Evolutionary conservation across 2,888 invertebrate species (phyloP), one percentile per base, ranked within the genome.

Genomic region (Drosophila emarginata): DNA sequence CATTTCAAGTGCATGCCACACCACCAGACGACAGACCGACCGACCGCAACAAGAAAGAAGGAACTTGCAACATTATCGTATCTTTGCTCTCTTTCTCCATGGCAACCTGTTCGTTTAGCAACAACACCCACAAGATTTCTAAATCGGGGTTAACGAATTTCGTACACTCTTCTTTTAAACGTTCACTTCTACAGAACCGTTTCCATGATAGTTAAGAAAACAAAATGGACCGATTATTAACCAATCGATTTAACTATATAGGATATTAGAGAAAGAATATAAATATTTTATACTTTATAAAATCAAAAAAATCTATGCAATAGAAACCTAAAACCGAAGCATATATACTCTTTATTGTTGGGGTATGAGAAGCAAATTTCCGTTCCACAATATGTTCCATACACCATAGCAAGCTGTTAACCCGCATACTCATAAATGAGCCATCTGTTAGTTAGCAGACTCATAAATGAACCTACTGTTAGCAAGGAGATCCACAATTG

Each of bases 141-240:
- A 40, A 39, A 7, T 37, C 69, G 18, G 72, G 79, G 72, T 45
- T 69, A 37, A 72, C 75, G 18, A 83, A 69, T 57, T 70, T 78
- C 72, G 50, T 51, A 45, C 21, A 45, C 45, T 4, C 32, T 32
- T 32, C 2, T 9, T 32, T 32, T 32, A 1, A 32, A 28, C 28
- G 28, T 23, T 23, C 4, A 23, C 2, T 23, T 23, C 0, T 23
- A 23, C 23, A 4, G 2, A 23, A 23, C 23, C 3, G 23, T 4
- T 23, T 23, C 3, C 23, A 23, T 2, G 4, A 23, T 23, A n/a
- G n/a, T n/a, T n/a, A n/a, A n/a, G n/a, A n/a, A n/a, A n/a, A n/a
- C n/a, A n/a, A n/a, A n/a, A n/a, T n/a, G n/a, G n/a, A n/a, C n/a
- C n/a, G n/a, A n/a, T n/a, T n/a, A n/a, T n/a, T n/a, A n/a, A n/a